Evolutionary conservation across 2,113 vertebrate species (phyloP).

Genomic region (Lagopus leucura): DNA sequence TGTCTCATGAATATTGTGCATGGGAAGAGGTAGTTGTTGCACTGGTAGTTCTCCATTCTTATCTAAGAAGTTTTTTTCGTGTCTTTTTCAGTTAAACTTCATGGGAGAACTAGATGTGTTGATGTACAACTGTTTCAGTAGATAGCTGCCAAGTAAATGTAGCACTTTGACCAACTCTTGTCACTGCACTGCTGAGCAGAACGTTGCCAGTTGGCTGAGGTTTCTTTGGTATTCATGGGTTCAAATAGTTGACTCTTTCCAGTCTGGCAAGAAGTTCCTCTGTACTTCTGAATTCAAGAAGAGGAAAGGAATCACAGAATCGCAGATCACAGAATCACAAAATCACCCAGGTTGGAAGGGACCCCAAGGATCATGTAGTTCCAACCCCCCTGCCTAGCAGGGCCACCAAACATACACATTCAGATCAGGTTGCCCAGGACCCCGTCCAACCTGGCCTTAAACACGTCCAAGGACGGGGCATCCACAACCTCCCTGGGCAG

Average conservation of each 20-base stretch:
- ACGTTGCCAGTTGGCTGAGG: neutral
- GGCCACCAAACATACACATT: too few relatives aligned
- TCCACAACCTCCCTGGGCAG: too few relatives aligned
- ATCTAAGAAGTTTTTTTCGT: neutral
- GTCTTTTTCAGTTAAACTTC: neutral
- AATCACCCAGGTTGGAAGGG: too few relatives aligned
- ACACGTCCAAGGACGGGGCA: too few relatives aligned
- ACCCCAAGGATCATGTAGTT: too few relatives aligned
- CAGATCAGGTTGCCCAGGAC: too few relatives aligned
- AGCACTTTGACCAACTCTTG: neutral
- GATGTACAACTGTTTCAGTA: neutral
- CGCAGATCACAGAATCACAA: too few relatives aligned
- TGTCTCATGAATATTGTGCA: neutral
- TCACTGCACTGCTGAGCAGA: neutral
- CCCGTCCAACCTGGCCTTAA: too few relatives aligned
- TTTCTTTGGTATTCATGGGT: neutral
- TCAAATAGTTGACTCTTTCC: neutral
- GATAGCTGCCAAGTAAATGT: neutral
- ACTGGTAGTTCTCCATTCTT: neutral
- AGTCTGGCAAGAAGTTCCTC: neutral
- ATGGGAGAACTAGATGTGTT: neutral
- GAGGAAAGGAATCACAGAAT: neutral
- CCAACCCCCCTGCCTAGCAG: too few relatives aligned
- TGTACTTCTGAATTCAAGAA: neutral
- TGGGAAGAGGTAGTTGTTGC: neutral